These are phyloP conservation scores for Drosophila nigrodunni DNA, from an alignment of 1,140 invertebrate genomes.

Conservation along the genomic window DNA sequence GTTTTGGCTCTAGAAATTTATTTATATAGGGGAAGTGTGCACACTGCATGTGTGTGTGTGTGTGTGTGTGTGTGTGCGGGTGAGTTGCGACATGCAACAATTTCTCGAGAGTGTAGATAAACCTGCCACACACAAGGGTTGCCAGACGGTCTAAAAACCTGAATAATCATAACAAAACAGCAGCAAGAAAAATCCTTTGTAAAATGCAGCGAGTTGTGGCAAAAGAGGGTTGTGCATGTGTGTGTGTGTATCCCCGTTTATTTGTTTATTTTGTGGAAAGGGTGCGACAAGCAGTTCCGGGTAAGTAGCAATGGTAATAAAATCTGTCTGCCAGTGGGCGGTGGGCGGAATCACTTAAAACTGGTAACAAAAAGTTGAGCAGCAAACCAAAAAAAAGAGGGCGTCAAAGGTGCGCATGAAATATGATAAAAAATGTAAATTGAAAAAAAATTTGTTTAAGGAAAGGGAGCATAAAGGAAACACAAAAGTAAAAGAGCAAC, in stretches of 20 bases:
- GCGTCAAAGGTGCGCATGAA: conserved; percentile 52
- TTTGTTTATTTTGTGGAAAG: conserved; percentile 47
- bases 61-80: conserved; percentile 26
- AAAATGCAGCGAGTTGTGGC: background rate
- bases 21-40: conserved; percentile 46
- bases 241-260: conserved; percentile 20
- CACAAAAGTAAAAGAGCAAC: conserved; percentile 5
- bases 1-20: conserved; percentile 59
- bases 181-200: conserved; percentile 21
- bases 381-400: conserved; percentile 23
- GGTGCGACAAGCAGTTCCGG: conserved; percentile 65
- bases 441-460: conserved; percentile 59
- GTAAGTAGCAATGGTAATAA: conserved; percentile 72
- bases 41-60: conserved; percentile 6
- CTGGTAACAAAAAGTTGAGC: conserved; percentile 32
- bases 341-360: conserved; percentile 40
- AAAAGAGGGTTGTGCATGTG: conserved; percentile 31
- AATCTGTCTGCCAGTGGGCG: conserved; percentile 61
- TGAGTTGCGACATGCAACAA: conserved; percentile 67
- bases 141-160: conserved; percentile 49
- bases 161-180: conserved; percentile 42
- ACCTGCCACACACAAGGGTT: conserved; percentile 73
- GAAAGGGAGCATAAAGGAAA: background rate
- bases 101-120: conserved; percentile 31
- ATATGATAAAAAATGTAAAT: conserved; percentile 62